A percentile compares a stretch with the other conserved stretches of the same genome.
Conservation (phyloP, 2,888 invertebrate species). For the Xylota segnis region DNA sequence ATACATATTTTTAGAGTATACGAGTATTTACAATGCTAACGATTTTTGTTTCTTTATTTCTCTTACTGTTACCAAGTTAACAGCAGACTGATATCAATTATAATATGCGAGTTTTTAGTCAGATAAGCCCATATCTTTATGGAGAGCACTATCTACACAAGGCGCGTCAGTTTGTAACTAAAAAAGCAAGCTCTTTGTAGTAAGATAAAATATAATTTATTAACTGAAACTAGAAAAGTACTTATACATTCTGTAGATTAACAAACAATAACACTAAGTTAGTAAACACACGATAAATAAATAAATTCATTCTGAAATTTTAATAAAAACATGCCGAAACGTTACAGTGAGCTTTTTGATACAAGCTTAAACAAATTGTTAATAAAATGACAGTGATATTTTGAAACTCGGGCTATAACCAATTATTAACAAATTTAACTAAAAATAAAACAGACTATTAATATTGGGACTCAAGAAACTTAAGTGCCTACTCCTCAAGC, state of each 20-base stretch:
- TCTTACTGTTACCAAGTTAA: slow-evolving; percentile 21
- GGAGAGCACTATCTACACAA: slow-evolving; percentile 12
- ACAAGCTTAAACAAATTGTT: too few species aligned
- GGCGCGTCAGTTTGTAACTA: slow-evolving; percentile 12
- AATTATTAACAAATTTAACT: too few species aligned
- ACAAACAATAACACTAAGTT: slow-evolving; percentile 10
- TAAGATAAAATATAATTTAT: slow-evolving; percentile 28
- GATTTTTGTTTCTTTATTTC: neutral
- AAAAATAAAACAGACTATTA: too few species aligned
- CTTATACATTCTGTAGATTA: neutral
- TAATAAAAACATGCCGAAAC: neutral
- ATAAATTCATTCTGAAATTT: neutral
- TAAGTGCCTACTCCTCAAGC: too few species aligned
- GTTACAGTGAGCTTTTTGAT: too few species aligned
- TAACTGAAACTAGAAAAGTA: slow-evolving; percentile 5
- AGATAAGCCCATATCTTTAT: slow-evolving; percentile 37
- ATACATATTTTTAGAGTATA: too few species aligned
- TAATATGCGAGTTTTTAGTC: slow-evolving; percentile 3
- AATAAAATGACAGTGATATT: too few species aligned
- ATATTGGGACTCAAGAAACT: too few species aligned
- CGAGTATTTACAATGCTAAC: too few species aligned
- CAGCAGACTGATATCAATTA: slow-evolving; percentile 18
- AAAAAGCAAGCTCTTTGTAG: slow-evolving; percentile 9
- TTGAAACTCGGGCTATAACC: too few species aligned
- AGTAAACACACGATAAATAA: neutral